A percentile compares a stretch with the other conserved stretches of the same genome.
These are phyloP conservation scores for Dryococelus australis DNA, from an alignment of 2,888 invertebrate species.

Conservation along the genomic window DNA sequence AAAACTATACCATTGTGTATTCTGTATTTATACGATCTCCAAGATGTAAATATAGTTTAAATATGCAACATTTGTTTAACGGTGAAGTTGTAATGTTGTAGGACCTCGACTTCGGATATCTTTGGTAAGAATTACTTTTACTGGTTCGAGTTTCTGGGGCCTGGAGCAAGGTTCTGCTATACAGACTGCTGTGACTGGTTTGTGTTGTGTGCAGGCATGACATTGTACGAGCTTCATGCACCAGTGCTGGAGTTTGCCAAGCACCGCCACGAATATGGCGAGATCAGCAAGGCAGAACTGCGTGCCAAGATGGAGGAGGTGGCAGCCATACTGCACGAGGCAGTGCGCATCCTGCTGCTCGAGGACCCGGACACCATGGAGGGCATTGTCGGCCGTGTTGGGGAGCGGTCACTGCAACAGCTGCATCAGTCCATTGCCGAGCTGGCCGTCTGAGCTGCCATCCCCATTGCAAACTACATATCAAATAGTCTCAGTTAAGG, in stretches of 20 bases:
- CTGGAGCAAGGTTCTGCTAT: too few species aligned
- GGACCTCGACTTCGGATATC: too few species aligned
- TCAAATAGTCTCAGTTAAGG: too few species aligned
- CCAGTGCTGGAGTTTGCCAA: constrained; percentile 54
- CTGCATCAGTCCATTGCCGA: constrained; percentile 43
- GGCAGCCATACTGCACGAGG: constrained; percentile 50
- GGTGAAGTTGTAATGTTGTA: too few species aligned
- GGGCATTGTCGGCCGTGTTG: constrained; percentile 50
- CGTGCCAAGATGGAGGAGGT: constrained; percentile 51
- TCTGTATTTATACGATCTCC: too few species aligned
- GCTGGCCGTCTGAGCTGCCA: background rate
- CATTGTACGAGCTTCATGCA: constrained; percentile 57
- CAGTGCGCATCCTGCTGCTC: constrained; percentile 51
- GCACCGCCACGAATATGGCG: constrained; percentile 49
- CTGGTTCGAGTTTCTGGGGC: too few species aligned
- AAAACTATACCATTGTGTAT: too few species aligned
- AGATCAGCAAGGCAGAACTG: constrained; percentile 48
- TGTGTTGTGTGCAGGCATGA: constrained; percentile 51
- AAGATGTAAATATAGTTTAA: too few species aligned
- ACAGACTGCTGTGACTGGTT: too few species aligned
- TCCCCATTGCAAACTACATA: background rate
- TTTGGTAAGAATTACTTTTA: too few species aligned
- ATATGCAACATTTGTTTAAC: too few species aligned
- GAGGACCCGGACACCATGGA: constrained; percentile 53
- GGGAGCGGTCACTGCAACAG: constrained; percentile 53